Conservation (phyloP, 2,888 invertebrate genomes). For the Holacanthella duospinosa region DNA sequence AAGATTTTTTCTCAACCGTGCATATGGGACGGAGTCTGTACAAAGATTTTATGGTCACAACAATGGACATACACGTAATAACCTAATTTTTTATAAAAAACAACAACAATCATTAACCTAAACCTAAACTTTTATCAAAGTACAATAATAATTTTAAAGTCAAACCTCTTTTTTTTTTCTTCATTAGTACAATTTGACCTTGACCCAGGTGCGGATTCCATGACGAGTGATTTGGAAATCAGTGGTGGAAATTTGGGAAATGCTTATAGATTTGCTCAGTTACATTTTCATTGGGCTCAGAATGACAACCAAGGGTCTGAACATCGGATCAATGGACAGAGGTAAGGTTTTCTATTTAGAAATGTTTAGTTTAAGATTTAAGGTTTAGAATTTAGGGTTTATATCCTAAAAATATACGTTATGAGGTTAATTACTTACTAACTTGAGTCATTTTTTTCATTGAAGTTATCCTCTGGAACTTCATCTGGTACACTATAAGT, state of each 20-base stretch:
- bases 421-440: too few species aligned
- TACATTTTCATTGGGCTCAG: constrained; percentile 67
- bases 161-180: background rate
- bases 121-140: background rate
- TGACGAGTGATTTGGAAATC: background rate
- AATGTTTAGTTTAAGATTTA: background rate
- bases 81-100: too few species aligned
- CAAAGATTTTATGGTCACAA: background rate
- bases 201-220: background rate
- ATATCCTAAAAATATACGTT: too few species aligned
- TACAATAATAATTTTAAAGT: too few species aligned
- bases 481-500: background rate
- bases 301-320: constrained; percentile 52
- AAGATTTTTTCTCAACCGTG: background rate
- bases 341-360: background rate
- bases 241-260: background rate
- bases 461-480: background rate
- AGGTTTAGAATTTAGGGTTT: too few species aligned
- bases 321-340: constrained; percentile 58
- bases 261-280: constrained; percentile 50
- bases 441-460: too few species aligned
- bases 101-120: too few species aligned
- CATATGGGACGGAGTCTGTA: background rate
- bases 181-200: constrained; percentile 5
- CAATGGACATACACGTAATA: constrained; percentile 4